Conservation (phyloP, 2,113 vertebrate genomes). For the Mohoua ochrocephala region DNA sequence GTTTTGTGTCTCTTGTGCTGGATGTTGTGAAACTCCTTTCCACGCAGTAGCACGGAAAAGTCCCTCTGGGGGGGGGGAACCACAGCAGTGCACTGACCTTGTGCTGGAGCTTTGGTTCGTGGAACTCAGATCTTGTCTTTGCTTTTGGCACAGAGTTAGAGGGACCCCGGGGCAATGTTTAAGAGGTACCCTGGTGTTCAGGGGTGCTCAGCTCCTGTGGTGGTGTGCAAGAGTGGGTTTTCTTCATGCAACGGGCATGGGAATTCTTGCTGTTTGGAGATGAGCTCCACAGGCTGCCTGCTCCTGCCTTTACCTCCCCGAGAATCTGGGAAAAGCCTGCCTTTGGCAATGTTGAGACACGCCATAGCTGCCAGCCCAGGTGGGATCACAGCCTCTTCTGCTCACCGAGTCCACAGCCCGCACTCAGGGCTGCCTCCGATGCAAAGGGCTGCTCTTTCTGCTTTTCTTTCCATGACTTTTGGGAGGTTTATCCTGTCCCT, state of each 20-base stretch:
- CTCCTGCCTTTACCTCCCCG: not conserved
- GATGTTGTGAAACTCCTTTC: slow-evolving; percentile 7
- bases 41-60: fast-evolving
- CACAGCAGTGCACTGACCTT: fast-evolving
- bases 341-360: not conserved
- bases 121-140: not conserved
- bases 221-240: not conserved
- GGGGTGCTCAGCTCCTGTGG: not conserved
- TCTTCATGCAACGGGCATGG: not conserved
- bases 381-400: not conserved
- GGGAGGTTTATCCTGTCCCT: not conserved
- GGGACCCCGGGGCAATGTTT: not conserved
- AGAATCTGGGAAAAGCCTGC: not conserved
- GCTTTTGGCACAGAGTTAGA: not conserved
- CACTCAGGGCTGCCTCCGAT: not conserved
- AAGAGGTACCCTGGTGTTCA: not conserved
- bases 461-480: not conserved
- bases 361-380: not conserved
- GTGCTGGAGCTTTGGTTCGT: fast-evolving
- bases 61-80: not conserved
- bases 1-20: not conserved
- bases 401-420: not conserved
- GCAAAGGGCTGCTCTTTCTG: not conserved
- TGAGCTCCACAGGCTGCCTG: not conserved
- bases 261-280: not conserved